phyloP scores from a whole-genome alignment of 2,797 vertebrate genomes.

The Macropus fuliginosus region DNA sequence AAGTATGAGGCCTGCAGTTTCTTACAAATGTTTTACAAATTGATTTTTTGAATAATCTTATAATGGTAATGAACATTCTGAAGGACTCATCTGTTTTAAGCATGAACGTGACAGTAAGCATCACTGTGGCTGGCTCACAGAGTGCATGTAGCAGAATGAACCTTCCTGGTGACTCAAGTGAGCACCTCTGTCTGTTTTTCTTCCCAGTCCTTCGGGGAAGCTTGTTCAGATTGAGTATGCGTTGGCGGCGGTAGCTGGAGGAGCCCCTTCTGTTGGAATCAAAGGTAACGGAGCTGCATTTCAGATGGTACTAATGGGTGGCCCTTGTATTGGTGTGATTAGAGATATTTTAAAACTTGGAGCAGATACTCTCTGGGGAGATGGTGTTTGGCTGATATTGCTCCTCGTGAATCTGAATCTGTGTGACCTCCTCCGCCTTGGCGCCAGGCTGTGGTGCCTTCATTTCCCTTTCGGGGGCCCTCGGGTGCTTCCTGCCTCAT shows the following conservation, averaged over 20 bases:
- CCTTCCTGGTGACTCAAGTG: background rate
- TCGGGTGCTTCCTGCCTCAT: background rate
- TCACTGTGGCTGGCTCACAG: background rate
- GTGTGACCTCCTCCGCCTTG: background rate
- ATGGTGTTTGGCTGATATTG: background rate
- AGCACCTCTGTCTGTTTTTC: slow-evolving; percentile 63
- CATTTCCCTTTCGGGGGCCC: background rate
- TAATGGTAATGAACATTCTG: background rate
- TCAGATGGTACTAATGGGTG: slow-evolving; percentile 47
- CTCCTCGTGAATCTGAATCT: background rate
- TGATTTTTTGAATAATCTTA: slow-evolving; percentile 5
- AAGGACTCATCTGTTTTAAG: background rate
- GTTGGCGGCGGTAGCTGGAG: slow-evolving; percentile 97
- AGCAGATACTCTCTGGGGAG: background rate
- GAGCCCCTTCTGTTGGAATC: slow-evolving; percentile 97
- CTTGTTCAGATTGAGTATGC: slow-evolving; percentile 99
- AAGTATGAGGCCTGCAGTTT: background rate
- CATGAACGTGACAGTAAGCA: background rate
- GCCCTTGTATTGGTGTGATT: background rate
- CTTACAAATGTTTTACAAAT: background rate
- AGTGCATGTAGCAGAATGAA: slow-evolving; percentile 10
- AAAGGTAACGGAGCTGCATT: slow-evolving; percentile 85
- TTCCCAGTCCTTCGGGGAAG: slow-evolving; percentile 95
- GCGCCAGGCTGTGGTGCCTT: background rate
- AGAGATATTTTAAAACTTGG: background rate